Evolutionary conservation across 1,140 invertebrate genomes (phyloP), one percentile per base, ranked within the genome.

Genomic region (Pseudoatta argentina): DNA sequence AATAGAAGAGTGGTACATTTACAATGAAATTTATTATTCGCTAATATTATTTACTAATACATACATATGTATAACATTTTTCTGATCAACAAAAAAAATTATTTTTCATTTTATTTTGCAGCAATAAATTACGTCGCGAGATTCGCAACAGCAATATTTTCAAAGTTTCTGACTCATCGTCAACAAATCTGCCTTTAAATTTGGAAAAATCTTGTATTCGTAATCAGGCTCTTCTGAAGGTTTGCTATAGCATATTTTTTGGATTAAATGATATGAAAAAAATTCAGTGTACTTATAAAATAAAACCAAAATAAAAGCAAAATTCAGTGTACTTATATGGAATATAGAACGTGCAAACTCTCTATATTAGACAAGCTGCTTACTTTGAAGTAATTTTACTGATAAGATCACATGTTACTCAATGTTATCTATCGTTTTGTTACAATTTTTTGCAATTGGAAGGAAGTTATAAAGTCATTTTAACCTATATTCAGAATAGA

Each of bases 141-240:
- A 91, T 91, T 34, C 87, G 51, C 7, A 87, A 72, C 18, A 88
- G 64, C 81, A 30, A 72, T 53, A 87, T 67, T 53, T 27, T 27
- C 10, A 69, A 69, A 53, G 71, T 78, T 81, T 75, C 75, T 53
- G 73, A 48, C 2, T 57, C 72, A 64, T 88, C 86, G 27, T 44
- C 85, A 53, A 34, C 83, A 48, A 87, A 91, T 86, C 87, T 87
- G 16, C 81, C 86, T 71, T 86, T 90, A 89, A 89, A 91, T 79
- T 89, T 73, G 59, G 87, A 92, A 78, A 78, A 87, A 66, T 90
- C 92, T 48, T 69, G 86, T 61, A 44, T 85, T 79, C 90, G 94
- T 85, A 95, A 94, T 92, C 89, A 90, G 44, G 87, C 88, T 85
- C 88, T 94, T 72, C 85, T 95, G 85, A 94, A 94, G 93, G 94